Evolutionary conservation across 2,888 invertebrate species (phyloP).

Genomic region (Sceliomorpha sp.): DNA sequence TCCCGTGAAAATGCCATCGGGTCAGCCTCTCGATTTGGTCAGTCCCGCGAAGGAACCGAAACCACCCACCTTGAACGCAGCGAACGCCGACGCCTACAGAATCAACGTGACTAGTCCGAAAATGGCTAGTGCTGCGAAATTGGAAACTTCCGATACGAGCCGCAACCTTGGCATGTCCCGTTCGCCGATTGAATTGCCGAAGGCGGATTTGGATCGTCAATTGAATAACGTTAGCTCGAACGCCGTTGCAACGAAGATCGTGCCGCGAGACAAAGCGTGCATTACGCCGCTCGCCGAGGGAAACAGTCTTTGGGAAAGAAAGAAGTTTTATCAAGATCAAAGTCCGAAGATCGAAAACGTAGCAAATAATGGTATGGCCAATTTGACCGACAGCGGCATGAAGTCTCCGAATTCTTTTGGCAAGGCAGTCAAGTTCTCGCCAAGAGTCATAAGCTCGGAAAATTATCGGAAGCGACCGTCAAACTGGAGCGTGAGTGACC

Average conservation of each 20-base stretch:
- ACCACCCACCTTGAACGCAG: conserved; percentile 46
- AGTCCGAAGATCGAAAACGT: conserved; percentile 60
- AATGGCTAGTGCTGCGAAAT: conserved; percentile 59
- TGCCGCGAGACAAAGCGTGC: background rate
- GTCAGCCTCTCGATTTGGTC: conserved; percentile 70
- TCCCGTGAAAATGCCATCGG: conserved; percentile 60
- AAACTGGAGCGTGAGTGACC: conserved; percentile 63
- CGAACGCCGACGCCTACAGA: conserved; percentile 52
- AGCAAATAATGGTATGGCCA: conserved; percentile 59
- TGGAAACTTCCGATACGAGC: conserved; percentile 62
- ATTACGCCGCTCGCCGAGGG: background rate
- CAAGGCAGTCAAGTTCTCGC: conserved; percentile 60
- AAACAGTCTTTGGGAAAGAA: conserved; percentile 13
- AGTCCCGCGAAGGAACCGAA: conserved; percentile 71
- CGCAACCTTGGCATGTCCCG: conserved; percentile 48
- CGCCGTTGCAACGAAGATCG: background rate
- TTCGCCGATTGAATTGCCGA: conserved; percentile 57
- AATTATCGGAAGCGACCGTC: conserved; percentile 64
- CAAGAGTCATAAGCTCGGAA: conserved; percentile 41
- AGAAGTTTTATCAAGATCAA: conserved; percentile 15
- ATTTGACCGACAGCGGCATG: conserved; percentile 55
- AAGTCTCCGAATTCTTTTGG: conserved; percentile 58
- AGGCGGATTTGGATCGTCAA: conserved; percentile 62
- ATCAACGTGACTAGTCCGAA: conserved; percentile 62
- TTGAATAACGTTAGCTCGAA: conserved; percentile 49